Conservation (phyloP, 2,888 invertebrate species). For the Neelides folsomi region DNA sequence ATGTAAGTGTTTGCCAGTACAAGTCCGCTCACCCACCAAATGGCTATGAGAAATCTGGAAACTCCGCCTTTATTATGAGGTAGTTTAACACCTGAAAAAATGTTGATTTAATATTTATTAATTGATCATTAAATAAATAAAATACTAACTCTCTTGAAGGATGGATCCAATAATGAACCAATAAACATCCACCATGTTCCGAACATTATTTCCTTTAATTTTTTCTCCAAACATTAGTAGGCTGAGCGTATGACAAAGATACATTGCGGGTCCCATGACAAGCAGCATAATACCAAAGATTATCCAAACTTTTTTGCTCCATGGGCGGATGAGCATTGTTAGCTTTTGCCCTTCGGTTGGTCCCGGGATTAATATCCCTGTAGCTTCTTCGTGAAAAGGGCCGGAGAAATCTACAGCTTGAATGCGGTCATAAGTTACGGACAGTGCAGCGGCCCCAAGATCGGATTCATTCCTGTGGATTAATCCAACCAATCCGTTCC, state of each 20-base stretch:
- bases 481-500: slow-evolving; percentile 32
- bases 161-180: slow-evolving; percentile 30
- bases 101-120: slow-evolving; percentile 4
- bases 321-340: slow-evolving; percentile 24
- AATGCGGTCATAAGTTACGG: slow-evolving; percentile 23
- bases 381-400: slow-evolving; percentile 25
- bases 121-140: not conserved
- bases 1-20: slow-evolving; percentile 29
- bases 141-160: slow-evolving; percentile 26
- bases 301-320: slow-evolving; percentile 16
- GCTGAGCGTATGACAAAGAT: slow-evolving; percentile 20
- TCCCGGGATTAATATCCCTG: slow-evolving; percentile 28
- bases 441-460: slow-evolving; percentile 25
- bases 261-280: slow-evolving; percentile 23
- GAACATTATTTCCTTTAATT: not conserved
- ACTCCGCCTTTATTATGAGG: slow-evolving; percentile 18
- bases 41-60: slow-evolving; percentile 21
- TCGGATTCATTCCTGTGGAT: slow-evolving; percentile 21
- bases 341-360: slow-evolving; percentile 27
- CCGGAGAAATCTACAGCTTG: slow-evolving; percentile 21
- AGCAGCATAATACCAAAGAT: too few relatives aligned
- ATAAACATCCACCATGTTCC: too few relatives aligned
- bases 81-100: slow-evolving; percentile 21
- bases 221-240: slow-evolving; percentile 9
- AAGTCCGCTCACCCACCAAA: slow-evolving; percentile 30